Base-by-base conservation (phyloP, 2,113 vertebrate species). In the Okapia johnstoni region DNA sequence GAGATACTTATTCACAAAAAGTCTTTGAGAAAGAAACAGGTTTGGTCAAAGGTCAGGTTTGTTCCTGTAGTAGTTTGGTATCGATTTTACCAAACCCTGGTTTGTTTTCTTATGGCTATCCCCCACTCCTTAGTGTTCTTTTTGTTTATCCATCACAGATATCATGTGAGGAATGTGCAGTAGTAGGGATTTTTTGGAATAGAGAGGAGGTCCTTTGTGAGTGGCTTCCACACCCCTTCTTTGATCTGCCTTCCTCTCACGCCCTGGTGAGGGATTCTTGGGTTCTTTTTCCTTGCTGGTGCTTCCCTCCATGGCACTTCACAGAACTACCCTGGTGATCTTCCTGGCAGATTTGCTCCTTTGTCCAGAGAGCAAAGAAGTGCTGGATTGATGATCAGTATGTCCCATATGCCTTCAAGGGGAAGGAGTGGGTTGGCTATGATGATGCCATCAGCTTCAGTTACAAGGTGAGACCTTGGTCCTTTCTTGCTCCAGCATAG, bases 401-500 rank as follows among this genome's bases (percentile, higher is more conserved):
- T 61, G 99, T 99, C n/a, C 99, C 99, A 0, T 99, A 99, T 94
- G 99, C 99, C 95, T 79, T 76, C 85, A 99, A 98, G 90, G 98
- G 98, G 96, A 98, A 93, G 7, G 98, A 99, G 88, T 99, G 99
- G 99, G 99, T 99, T 30, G 99, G 99, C 96, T 99, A 99, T 85
- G 99, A 99, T 95, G 98, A 88, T 87, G 93, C 8, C 36, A 73
- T 97, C 60, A 99, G 99, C 97, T 99, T 98, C 95, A 97, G 97
- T 12, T 98, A 55, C 91, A 99, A 99, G 98, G 99, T 99, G 96
- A 97, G 97, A 87, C 5, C 40, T 61, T 61, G 40, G 60, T 14
- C 30, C 40, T 58, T 97, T 88, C 58, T 43, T 43, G 7, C 6
- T 80, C 16, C 6, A 58, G 58, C 15, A 40, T 40, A 28, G 54